A percentile compares a stretch with the other conserved stretches of the same genome.
These are phyloP conservation scores for Poecilia wingei DNA, from an alignment of 2,797 vertebrate genomes.

Conservation along the genomic window DNA sequence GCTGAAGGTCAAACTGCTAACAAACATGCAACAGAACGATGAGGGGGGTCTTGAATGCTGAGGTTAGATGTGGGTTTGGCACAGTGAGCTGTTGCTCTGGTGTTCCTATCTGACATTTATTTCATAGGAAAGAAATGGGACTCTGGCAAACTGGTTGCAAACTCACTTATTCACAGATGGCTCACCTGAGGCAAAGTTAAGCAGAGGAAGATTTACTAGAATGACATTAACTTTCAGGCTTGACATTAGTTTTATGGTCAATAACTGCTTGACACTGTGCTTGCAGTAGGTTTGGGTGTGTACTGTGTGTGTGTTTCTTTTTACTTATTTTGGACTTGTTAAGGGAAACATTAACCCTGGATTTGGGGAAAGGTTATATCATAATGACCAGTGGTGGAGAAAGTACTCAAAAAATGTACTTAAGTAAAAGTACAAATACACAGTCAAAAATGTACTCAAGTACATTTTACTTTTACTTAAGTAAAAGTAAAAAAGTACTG, in stretches of 20 bases:
- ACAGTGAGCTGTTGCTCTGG: slow-evolving; percentile 25
- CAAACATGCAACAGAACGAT: slow-evolving; percentile 25
- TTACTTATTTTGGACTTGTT: slow-evolving; percentile 12
- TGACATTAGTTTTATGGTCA: slow-evolving; percentile 70
- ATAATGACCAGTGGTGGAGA: slow-evolving; percentile 23
- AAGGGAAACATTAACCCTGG: slow-evolving; percentile 32
- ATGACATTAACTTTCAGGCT: slow-evolving; percentile 68
- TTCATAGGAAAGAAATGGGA: slow-evolving; percentile 39
- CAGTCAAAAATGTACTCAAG: no score
- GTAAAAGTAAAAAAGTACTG: no score
- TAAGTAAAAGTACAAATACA: no score
- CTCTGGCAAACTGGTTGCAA: slow-evolving; percentile 50
- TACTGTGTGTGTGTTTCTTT: slow-evolving; percentile 1
- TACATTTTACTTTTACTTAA: no score
- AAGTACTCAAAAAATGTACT: no score
- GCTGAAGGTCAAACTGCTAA: slow-evolving; percentile 48
- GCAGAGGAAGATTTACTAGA: slow-evolving; percentile 66
- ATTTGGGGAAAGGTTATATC: slow-evolving; percentile 33
- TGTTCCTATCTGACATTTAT: slow-evolving; percentile 40
- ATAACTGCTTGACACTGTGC: slow-evolving; percentile 52
- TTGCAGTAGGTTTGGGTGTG: not conserved
- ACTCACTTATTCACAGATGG: slow-evolving; percentile 63
- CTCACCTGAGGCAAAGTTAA: slow-evolving; percentile 68
- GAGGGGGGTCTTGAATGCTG: not conserved
- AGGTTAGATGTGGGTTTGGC: slow-evolving; percentile 25